Conservation (phyloP, 2,113 vertebrate species). For the Penelope pileata region DNA sequence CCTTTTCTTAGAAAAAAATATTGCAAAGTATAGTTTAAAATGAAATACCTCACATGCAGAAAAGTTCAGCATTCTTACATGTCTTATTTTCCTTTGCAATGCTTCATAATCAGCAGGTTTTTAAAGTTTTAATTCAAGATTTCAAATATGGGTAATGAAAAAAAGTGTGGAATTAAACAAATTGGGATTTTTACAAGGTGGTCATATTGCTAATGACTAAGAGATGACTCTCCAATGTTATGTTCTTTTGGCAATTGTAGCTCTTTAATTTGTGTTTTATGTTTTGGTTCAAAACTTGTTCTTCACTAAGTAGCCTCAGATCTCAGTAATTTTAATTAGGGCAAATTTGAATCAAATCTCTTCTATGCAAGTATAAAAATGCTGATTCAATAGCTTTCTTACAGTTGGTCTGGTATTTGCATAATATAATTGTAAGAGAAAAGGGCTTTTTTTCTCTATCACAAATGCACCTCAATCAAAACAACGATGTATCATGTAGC, state of each 20-base stretch:
- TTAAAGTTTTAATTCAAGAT: background rate
- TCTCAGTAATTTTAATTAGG: background rate
- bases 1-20: background rate
- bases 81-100: background rate
- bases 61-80: background rate
- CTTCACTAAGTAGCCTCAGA: background rate
- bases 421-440: background rate
- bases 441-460: accelerated
- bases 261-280: background rate
- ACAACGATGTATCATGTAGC: background rate
- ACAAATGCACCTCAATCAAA: background rate
- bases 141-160: background rate
- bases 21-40: background rate
- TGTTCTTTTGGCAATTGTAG: background rate
- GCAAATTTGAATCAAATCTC: background rate
- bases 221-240: background rate
- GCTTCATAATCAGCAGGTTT: background rate
- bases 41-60: background rate
- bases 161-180: background rate
- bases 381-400: background rate
- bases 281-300: background rate
- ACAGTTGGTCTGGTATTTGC: background rate
- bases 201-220: accelerated
- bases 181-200: background rate
- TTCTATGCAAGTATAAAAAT: background rate